These are phyloP conservation scores for Phenacoccus solenopsis DNA, from an alignment of 1,140 invertebrate genomes.

Conservation along the genomic window DNA sequence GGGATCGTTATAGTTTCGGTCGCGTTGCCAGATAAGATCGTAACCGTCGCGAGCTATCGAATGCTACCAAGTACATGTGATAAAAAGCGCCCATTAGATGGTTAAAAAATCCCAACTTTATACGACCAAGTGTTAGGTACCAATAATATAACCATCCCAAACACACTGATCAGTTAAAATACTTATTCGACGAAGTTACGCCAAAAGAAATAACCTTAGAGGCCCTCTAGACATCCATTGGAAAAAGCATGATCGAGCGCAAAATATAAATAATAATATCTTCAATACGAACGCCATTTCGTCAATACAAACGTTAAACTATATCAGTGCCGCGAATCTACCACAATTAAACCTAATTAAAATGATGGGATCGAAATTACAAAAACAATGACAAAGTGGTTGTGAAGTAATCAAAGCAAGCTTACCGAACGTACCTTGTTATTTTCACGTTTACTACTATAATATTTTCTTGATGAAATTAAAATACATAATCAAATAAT, in stretches of 20 bases:
- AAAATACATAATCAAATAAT: background rate
- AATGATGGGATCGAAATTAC: background rate
- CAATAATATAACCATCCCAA: background rate
- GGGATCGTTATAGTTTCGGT: too few species aligned
- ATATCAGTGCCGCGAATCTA: background rate
- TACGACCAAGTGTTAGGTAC: background rate
- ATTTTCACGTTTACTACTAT: background rate
- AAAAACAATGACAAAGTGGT: background rate
- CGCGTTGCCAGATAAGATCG: too few species aligned
- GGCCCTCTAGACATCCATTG: slow-evolving; percentile 12
- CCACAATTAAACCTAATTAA: background rate
- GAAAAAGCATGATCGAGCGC: background rate
- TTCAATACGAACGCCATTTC: background rate
- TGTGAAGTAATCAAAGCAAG: background rate
- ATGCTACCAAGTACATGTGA: background rate
- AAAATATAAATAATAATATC: background rate
- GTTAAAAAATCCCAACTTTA: background rate
- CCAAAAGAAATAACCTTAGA: slow-evolving; percentile 10
- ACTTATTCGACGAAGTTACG: background rate
- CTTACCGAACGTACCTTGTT: background rate
- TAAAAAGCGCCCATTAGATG: background rate
- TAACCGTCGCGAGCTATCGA: background rate
- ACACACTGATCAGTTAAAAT: background rate
- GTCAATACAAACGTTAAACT: background rate
- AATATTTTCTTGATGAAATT: slow-evolving; percentile 7